Evolutionary conservation across 2,888 invertebrate genomes (phyloP), one percentile per base, ranked within the genome.

Genomic region (Coleophora flavipennella): DNA sequence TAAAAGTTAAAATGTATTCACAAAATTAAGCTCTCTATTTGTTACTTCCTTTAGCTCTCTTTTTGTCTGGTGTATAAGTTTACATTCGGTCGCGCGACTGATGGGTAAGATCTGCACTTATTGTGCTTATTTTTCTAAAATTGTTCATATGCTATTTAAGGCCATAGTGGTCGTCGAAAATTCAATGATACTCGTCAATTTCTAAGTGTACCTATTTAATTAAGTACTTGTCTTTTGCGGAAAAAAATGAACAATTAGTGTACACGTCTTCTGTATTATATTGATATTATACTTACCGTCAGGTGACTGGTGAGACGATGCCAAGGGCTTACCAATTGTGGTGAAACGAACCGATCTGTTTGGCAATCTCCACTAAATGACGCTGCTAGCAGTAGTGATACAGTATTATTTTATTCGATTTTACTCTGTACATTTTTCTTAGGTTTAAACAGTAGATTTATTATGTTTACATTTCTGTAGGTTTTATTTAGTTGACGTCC

Each of bases 381-480:
- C 69, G 64, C 75, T 73, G 71, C 72, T 66, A 53, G 71, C 74
- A 74, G 75, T 68, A 74, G 68, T 77, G 69, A 76, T 64, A 75
- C 83, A 81, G 80, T 83, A 84, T 84, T 84, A 84, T 81, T 81
- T 78, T 75, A 74, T 74, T 69, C 61, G 69, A 62, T 59, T 69
- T 70, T 71, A 72, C 59, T 71, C 64, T 81, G 79, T 80, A 83
- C 70, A 80, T 77, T 70, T 62, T 68, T 67, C 50, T 76, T 78
- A 78, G 78, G 62, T 62, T 67, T 27, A 27, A 27, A n/a, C n/a
- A n/a, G 20, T 20, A 20, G 20, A 6, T 20, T 20, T 72, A 72
- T 61, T 60, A 59, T 63, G 64, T 67, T 41, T 67, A 56, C 67
- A 62, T 62, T 67, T 62, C 61, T 48, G 56, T 74, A 73, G 66